These are phyloP conservation scores for Thaleichthys pacificus DNA, from an alignment of 2,797 vertebrate genomes.

Conservation along the genomic window DNA sequence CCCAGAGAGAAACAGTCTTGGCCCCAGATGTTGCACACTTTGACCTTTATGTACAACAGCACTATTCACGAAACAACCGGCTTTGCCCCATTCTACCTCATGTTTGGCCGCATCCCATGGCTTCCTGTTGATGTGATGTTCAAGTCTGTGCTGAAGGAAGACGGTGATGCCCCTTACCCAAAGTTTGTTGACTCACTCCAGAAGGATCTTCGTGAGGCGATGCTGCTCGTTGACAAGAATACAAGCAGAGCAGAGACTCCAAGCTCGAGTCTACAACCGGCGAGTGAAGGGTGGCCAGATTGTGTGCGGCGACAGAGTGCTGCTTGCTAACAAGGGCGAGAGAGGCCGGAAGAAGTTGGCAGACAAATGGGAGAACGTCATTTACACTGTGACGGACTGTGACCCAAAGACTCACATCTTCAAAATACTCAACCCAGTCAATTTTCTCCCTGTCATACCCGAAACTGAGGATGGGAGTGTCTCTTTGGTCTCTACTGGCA, in stretches of 20 bases:
- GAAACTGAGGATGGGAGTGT: too few relatives aligned
- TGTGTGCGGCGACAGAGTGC: neutral
- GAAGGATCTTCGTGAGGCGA: neutral
- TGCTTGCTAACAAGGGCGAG: neutral
- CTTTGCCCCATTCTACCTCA: slow-evolving; percentile 2
- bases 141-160: slow-evolving; percentile 4
- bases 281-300: neutral
- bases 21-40: slow-evolving; percentile 1
- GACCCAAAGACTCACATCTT: too few relatives aligned
- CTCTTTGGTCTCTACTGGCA: too few relatives aligned
- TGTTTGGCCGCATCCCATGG: neutral
- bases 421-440: too few relatives aligned
- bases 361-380: too few relatives aligned
- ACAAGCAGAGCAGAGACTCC: neutral
- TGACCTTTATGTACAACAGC: slow-evolving; percentile 10
- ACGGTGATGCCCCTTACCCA: neutral
- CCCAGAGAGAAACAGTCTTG: neutral
- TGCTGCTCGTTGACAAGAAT: neutral
- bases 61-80: slow-evolving; percentile 2
- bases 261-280: slow-evolving; percentile 1
- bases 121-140: neutral
- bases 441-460: too few relatives aligned
- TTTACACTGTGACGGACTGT: neutral
- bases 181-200: slow-evolving; percentile 1
- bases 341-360: too few relatives aligned